Base-by-base conservation (phyloP, 2,797 vertebrate genomes). In the Poeciliopsis paucimaculata region DNA sequence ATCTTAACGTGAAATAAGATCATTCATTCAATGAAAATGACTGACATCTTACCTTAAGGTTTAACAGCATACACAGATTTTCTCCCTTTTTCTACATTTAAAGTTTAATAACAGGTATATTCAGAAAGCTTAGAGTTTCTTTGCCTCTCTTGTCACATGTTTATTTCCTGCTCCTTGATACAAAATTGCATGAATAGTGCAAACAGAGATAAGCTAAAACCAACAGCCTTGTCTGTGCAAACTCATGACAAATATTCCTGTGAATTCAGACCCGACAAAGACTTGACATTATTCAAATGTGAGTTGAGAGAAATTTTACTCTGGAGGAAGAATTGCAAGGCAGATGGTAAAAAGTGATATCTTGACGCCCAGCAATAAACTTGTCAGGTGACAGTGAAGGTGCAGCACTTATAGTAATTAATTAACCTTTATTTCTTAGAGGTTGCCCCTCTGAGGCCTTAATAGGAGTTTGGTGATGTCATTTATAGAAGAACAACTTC, bases 281-380 rank as follows among this genome's bases (percentile, higher is more conserved):
- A 23, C 76, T 26, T 6, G 39, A 45, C 7, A 76, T 11, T 31
- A 34, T 43, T 73, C 1, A 39, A 23, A 73, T 72, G 5, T 1
- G 53, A 72, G 71, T 26, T 1, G 49, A 72, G n/a, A 74, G 34
- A 11, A 47, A 53, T 26, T 31, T 76, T 34, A 76, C 12, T 76
- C 18, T 82, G 55, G 15, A 66, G 53, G 74, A 70, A 46, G 72
- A 26, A 47, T 9, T 39, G n/a, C 66, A 57, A 43, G 47, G 41
- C 39, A 53, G 64, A 55, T 71, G 34, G 12, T 49, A 28, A 49
- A 84, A 77, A 75, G n/a, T 51, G 77, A 83, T 72, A 72, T 76
- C 70, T 64, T 75, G 39, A 78, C 71, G 49, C 79, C 36, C 6
- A 73, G 60, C 28, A 77, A 31, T 88, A 87, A 91, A 92, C 53